Evolutionary conservation across 2,888 invertebrate species (phyloP).

Genomic region (Melinopterus prodromus): DNA sequence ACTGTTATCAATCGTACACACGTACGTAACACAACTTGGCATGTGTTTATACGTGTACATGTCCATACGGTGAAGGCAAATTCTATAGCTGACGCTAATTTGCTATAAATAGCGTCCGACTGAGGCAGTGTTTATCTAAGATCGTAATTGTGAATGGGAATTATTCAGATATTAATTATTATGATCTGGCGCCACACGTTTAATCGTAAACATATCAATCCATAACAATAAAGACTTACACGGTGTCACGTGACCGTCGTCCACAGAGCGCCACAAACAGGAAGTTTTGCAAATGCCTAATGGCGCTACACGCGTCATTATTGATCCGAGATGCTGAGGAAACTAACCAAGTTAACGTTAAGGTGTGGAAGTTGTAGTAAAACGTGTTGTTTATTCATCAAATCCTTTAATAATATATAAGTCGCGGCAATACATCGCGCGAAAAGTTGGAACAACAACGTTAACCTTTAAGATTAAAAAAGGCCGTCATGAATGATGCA

Average conservation of each 20-base stretch:
- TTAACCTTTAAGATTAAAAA: background rate
- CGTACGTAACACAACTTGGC: background rate
- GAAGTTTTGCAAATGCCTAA: background rate
- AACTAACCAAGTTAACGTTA: background rate
- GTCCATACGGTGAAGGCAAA: background rate
- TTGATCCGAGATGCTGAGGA: background rate
- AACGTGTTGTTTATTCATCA: background rate
- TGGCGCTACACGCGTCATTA: background rate
- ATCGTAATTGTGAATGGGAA: slow-evolving; percentile 4
- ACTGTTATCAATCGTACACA: background rate
- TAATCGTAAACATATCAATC: background rate
- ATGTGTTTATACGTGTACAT: background rate
- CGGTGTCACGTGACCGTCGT: background rate
- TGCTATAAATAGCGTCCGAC: background rate
- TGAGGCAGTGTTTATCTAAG: background rate
- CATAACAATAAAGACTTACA: background rate
- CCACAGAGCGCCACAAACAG: background rate
- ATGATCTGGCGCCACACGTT: background rate
- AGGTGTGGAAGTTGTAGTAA: background rate
- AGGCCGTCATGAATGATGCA: too few species aligned
- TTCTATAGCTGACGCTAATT: background rate
- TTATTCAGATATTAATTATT: background rate
- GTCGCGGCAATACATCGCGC: background rate
- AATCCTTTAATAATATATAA: background rate
- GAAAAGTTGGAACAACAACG: background rate